A percentile compares a stretch with the other conserved stretches of the same genome.
Evolutionary conservation across 2,797 vertebrate genomes (phyloP).

Genomic region (Pseudocheirus occidentalis): DNA sequence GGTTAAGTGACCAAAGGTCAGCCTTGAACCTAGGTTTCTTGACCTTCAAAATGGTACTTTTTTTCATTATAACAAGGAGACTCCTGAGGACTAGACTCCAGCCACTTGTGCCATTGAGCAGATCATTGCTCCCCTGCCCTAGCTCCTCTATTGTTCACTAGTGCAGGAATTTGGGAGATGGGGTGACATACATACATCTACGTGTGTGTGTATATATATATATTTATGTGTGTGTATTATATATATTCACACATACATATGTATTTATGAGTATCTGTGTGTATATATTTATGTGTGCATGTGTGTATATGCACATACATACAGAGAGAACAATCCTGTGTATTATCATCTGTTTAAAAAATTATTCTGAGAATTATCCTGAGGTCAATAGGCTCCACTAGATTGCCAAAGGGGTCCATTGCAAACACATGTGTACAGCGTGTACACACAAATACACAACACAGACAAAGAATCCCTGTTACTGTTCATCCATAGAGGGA

Average conservation of each 20-base stretch:
- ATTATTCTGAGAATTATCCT: neutral
- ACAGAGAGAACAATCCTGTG: neutral
- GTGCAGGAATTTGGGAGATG: neutral
- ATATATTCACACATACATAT: too few species aligned
- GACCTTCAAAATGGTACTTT: neutral
- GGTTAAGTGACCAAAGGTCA: neutral
- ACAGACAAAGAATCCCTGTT: neutral
- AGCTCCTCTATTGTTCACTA: neutral
- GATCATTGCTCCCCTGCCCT: neutral
- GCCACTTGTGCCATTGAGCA: neutral
- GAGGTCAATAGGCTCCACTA: neutral
- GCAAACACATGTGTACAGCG: too few species aligned
- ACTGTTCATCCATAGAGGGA: constrained; percentile 34
- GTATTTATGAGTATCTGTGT: too few species aligned
- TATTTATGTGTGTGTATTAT: too few species aligned
- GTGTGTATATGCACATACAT: neutral
- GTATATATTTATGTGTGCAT: neutral
- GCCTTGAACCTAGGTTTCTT: neutral
- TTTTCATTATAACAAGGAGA: neutral
- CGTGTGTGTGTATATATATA: neutral
- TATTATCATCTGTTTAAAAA: neutral
- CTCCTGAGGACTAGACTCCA: neutral
- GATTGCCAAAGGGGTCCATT: neutral
- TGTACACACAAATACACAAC: too few species aligned
- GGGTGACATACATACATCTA: too few species aligned